Evolutionary conservation across 1,140 invertebrate species (phyloP), one percentile per base, ranked within the genome.

Genomic region (Danaus melanippus): DNA sequence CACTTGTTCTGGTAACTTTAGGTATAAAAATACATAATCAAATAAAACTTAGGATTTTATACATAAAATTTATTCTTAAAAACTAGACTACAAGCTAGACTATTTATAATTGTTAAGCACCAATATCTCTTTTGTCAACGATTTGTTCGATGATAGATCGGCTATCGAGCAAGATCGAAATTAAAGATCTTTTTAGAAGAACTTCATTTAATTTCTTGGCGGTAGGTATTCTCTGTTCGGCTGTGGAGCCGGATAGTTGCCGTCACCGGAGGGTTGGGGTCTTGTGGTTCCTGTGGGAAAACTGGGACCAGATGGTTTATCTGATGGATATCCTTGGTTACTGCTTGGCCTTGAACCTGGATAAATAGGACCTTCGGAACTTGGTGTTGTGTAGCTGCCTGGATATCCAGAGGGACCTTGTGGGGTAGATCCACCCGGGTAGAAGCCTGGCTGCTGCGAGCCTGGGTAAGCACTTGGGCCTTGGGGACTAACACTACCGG

Each of bases 151-250:
- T 32, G 21, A 21, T 2, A 1, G 17, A 8, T 32, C 21, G 21
- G 21, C 21, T 32, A 32, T 32, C 21, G 21, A 32, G 21, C 21
- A 32, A 32, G 2, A 32, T 32, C 2, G 4, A 32, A 32, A 32
- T 32, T 32, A 32, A 32, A 7, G 21, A 5, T 32, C 21, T 32
- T 32, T 32, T 32, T 32, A 32, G 2, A 32, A 32, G 21, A 32
- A 7, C 21, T 32, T 32, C 2, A 0, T 46, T 81, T 61, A 85
- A 65, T 86, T 86, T 76, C 79, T 81, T 39, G 89, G 88, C 40
- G 89, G 89, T 50, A 90, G 76, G 64, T 90, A 90, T 79, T 90
- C 89, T 84, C 89, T 85, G 57, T 87, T 87, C 0, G 89, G 88
- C 70, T 81, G 72, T 39, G 86, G 68, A 46, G 62, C 61, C 44